Evolutionary conservation across 1,140 invertebrate genomes (phyloP), one percentile per base, ranked within the genome.

Genomic region (Drosophila novamexicana): DNA sequence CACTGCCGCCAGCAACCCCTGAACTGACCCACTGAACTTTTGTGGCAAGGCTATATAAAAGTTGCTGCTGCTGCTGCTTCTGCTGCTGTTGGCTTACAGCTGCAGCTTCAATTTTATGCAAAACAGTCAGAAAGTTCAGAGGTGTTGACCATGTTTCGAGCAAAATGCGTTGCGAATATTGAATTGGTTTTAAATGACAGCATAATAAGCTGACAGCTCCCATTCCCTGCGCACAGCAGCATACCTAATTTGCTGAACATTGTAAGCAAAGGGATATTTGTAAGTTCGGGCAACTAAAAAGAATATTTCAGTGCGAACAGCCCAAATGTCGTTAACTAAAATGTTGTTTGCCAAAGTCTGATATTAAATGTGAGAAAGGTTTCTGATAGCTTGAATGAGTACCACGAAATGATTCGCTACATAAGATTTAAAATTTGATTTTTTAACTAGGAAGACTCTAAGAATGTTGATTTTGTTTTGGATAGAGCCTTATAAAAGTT

Each of bases 131-230:
- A 88, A 86, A 86, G 83, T 86, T 86, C 83, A 86, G 69, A 79
- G 83, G 83, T 88, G 84, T 82, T 79, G 83, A 86, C 83, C 83
- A 76, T 67, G 76, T 70, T 75, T 63, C 45, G 45, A 63, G 63
- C 63, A 76, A 78, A 85, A 86, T 67, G 47, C 65, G 68, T 50
- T 56, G 79, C 71, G 83, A 76, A 86, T 86, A 86, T 88, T 86
- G 80, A 86, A 88, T 86, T 86, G 88, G 72, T 88, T 83, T 79
- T 88, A 86, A 86, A 82, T 83, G 83, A 73, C 83, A 76, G 76
- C 83, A 71, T 82, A 88, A 88, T 82, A 81, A 86, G 79, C 77
- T 62, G 61, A 65, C 62, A 64, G 81, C 8, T 16, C 50, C 9
- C 14, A 34, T 36, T 16, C 14, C 12, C 7, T 34, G 1, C 8